Evolutionary conservation across 2,113 vertebrate species (phyloP).

Genomic region (Apteryx mantelli): DNA sequence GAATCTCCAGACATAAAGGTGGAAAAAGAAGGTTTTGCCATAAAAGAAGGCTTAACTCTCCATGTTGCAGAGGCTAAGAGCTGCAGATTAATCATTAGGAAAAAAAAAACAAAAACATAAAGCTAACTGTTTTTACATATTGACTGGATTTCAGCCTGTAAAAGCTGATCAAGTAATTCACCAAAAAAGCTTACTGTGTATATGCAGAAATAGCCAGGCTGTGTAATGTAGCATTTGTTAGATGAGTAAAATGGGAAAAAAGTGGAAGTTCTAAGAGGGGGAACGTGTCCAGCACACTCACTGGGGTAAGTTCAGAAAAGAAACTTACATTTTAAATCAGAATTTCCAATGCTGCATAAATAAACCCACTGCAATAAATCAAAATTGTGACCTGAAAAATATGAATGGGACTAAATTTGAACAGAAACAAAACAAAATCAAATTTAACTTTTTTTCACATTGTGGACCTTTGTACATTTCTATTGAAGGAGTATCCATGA

Average conservation of each 20-base stretch:
- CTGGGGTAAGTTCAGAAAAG: not conserved
- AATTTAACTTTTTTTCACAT: not conserved
- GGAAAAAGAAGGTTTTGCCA: not conserved
- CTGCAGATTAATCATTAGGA: not conserved
- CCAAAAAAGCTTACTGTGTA: not conserved
- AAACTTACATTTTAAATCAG: not conserved
- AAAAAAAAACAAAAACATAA: not conserved
- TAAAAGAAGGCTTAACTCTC: not conserved
- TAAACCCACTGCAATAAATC: not conserved
- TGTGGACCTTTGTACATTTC: not conserved
- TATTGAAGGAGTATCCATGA: not conserved
- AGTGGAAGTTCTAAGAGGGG: not conserved
- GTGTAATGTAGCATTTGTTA: not conserved
- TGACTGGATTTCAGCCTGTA: not conserved
- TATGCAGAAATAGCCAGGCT: not conserved
- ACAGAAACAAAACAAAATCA: not conserved
- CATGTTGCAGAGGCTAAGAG: not conserved
- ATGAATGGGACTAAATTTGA: not conserved
- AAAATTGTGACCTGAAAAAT: not conserved
- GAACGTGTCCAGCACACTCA: not conserved
- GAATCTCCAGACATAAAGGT: not conserved
- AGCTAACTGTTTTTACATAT: not conserved
- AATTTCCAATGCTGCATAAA: not conserved
- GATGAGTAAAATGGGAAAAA: not conserved
- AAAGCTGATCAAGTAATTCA: not conserved